phyloP scores from a whole-genome alignment of 2,113 vertebrate genomes.

The Prinia subflava region DNA sequence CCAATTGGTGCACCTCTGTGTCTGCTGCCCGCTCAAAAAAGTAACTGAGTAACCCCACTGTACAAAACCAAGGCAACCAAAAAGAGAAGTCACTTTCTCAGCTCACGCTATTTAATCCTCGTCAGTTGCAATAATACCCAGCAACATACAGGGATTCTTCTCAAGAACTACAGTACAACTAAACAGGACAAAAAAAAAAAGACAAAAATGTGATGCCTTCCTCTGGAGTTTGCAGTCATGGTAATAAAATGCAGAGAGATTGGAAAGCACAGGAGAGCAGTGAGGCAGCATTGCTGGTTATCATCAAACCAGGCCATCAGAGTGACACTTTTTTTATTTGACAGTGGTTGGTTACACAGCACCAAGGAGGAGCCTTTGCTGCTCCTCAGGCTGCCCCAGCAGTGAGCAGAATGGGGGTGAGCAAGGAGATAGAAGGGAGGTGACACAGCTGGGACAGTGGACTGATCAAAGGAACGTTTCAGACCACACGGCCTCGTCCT shows the following conservation, averaged over 20 bases:
- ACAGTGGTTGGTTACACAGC: not conserved
- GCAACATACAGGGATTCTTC: not conserved
- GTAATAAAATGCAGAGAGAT: not conserved
- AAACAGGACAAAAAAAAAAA: not conserved
- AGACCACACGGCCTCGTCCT: fast-evolving
- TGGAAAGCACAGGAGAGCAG: not conserved
- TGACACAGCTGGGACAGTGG: too few species aligned
- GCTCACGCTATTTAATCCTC: not conserved
- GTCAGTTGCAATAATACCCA: not conserved
- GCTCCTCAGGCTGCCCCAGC: not conserved
- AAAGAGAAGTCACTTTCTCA: not conserved
- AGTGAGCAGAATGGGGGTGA: fast-evolving
- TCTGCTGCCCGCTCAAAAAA: not conserved
- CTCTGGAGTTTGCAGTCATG: not conserved
- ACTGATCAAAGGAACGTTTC: not conserved
- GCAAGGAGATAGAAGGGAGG: not conserved
- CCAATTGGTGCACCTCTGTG: not conserved
- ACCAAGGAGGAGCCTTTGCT: not conserved
- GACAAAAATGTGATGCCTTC: not conserved
- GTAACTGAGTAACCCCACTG: not conserved
- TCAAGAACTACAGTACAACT: not conserved
- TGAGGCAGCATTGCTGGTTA: not conserved
- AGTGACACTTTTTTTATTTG: not conserved
- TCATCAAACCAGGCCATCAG: not conserved
- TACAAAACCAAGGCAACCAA: not conserved